Evolutionary conservation across 2,797 vertebrate genomes (phyloP).

Genomic region (Callimico goeldii): DNA sequence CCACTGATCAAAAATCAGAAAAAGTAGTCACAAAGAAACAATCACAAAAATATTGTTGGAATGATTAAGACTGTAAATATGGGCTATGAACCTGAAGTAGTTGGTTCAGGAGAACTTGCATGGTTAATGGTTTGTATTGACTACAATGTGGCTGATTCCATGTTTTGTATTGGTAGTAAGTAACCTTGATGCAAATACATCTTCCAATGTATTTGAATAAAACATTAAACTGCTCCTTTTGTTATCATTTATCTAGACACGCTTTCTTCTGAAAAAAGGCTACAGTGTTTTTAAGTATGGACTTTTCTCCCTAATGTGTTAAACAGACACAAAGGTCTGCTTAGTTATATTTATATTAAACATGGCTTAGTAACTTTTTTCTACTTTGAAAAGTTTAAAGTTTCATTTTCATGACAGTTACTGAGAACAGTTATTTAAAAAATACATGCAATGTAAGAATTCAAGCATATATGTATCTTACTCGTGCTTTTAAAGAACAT

Average conservation of each 20-base stretch:
- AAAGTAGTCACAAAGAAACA: constrained; percentile 2
- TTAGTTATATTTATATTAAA: not conserved
- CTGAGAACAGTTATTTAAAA: not conserved
- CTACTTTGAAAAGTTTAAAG: constrained; percentile 41
- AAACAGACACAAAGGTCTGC: not conserved
- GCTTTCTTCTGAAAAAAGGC: not conserved
- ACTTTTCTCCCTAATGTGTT: not conserved
- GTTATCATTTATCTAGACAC: not conserved
- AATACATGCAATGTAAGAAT: constrained; percentile 50
- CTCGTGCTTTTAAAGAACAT: constrained; percentile 93
- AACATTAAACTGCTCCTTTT: constrained; percentile 6
- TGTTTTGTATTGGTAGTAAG: not conserved
- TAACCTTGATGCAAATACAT: not conserved
- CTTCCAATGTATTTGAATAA: not conserved
- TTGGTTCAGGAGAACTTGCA: not conserved
- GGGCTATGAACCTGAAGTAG: not conserved
- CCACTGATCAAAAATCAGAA: not conserved
- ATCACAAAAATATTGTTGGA: not conserved
- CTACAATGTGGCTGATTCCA: not conserved
- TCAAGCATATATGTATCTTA: constrained; percentile 82
- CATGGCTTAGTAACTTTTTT: not conserved
- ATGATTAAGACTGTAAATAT: not conserved
- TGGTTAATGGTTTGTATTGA: not conserved
- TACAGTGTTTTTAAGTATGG: not conserved
- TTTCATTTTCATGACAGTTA: constrained; percentile 9